Conservation (phyloP, 2,113 vertebrate species). For the Oxyruncus cristatus region DNA sequence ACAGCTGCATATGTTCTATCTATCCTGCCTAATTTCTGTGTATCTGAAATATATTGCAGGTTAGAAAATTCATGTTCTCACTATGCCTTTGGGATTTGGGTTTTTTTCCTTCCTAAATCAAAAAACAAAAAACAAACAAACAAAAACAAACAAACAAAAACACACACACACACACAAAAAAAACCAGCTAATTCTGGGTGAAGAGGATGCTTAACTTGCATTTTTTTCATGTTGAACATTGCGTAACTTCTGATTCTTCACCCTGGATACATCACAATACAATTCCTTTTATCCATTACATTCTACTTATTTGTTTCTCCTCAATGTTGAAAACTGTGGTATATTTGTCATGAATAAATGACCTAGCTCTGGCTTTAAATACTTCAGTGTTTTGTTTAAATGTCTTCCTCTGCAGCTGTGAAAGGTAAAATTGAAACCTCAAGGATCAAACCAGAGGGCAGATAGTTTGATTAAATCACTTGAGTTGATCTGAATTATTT, state of each 20-base stretch:
- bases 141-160: no score
- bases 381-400: neutral
- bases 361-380: neutral
- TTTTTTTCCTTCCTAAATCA: neutral
- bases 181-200: neutral
- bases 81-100: neutral
- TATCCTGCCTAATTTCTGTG: neutral
- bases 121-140: no score
- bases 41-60: neutral
- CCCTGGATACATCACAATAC: neutral
- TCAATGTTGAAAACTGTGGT: neutral
- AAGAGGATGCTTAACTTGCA: neutral
- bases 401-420: neutral
- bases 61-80: neutral
- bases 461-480: constrained; percentile 41
- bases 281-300: neutral
- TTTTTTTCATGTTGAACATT: neutral
- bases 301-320: neutral
- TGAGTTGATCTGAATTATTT: constrained; percentile 16
- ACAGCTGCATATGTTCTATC: neutral
- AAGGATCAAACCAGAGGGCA: neutral
- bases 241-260: neutral
- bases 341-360: neutral
- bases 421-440: neutral
- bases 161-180: no score